These are phyloP conservation scores for Procambarus clarkii DNA, from an alignment of 1,140 invertebrate species.

Conservation along the genomic window DNA sequence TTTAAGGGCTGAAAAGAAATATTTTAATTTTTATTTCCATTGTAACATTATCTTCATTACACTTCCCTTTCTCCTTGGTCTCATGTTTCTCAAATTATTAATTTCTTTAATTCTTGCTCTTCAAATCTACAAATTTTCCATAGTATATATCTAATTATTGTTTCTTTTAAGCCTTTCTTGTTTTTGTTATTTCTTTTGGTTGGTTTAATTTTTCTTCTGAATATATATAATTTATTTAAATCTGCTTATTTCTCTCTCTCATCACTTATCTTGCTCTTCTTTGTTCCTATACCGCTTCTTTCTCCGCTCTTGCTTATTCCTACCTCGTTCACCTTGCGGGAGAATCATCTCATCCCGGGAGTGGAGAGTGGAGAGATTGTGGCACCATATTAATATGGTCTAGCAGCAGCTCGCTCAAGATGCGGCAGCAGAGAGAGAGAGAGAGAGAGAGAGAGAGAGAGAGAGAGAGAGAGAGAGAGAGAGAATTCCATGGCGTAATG, in stretches of 20 bases:
- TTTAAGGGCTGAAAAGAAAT: too few species aligned
- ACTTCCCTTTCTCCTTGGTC: too few species aligned
- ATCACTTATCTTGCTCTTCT: background rate
- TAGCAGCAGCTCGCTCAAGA: background rate
- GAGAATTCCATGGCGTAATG: too few species aligned
- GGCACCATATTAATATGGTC: background rate
- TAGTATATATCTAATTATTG: too few species aligned
- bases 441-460: background rate
- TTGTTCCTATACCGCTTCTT: background rate
- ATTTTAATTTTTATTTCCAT: too few species aligned
- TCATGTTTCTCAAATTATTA: too few species aligned
- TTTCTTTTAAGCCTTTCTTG: too few species aligned
- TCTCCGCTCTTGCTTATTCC: background rate
- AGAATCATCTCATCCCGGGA: background rate
- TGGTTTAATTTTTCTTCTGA: too few species aligned
- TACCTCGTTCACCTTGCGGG: background rate
- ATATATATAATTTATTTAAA: background rate
- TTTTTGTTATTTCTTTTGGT: too few species aligned
- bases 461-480: slow-evolving; percentile 6
- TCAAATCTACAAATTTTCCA: too few species aligned
- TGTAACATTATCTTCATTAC: too few species aligned
- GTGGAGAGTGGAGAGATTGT: background rate
- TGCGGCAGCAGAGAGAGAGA: background rate
- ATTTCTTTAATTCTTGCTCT: too few species aligned
- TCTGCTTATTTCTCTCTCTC: background rate